Evolutionary conservation across 2,888 invertebrate genomes (phyloP).

Genomic region (Parnassius smintheus): DNA sequence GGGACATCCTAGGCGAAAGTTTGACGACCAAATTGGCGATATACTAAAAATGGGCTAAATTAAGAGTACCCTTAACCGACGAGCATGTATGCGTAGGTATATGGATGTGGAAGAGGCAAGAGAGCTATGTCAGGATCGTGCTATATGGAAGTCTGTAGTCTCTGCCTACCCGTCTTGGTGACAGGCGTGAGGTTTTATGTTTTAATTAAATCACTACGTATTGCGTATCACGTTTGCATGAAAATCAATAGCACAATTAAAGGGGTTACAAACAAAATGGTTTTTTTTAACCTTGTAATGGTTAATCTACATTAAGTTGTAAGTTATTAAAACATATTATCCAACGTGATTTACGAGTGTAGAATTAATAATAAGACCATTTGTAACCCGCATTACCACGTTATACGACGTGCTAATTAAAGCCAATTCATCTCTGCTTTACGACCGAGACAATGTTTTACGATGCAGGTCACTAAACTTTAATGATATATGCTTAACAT

Average conservation of each 20-base stretch:
- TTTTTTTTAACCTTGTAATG: slow-evolving; percentile 1
- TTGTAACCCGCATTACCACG: slow-evolving; percentile 25
- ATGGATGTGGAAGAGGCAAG: too few species aligned
- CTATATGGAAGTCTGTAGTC: too few species aligned
- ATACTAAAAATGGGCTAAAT: too few species aligned
- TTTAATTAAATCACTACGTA: not conserved
- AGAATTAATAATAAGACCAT: slow-evolving; percentile 10
- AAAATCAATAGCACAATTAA: slow-evolving; percentile 19
- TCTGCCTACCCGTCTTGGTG: too few species aligned
- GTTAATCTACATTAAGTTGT: slow-evolving; percentile 12
- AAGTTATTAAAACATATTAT: slow-evolving; percentile 21
- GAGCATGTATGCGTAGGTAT: too few species aligned
- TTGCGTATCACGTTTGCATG: not conserved
- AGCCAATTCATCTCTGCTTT: slow-evolving; percentile 28
- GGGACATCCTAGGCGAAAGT: too few species aligned
- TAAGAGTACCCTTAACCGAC: too few species aligned
- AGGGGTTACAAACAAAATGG: slow-evolving; percentile 18
- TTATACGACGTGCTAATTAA: slow-evolving; percentile 27
- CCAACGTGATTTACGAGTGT: slow-evolving; percentile 6
- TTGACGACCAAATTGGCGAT: too few species aligned
- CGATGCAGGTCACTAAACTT: slow-evolving; percentile 29
- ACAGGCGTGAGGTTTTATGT: too few species aligned
- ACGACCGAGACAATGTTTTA: slow-evolving; percentile 23
- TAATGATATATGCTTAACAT: slow-evolving; percentile 20
- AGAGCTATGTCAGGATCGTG: too few species aligned